Evolutionary conservation across 2,113 vertebrate species (phyloP), one percentile per base, ranked within the genome.

Genomic region (Tyto alba): DNA sequence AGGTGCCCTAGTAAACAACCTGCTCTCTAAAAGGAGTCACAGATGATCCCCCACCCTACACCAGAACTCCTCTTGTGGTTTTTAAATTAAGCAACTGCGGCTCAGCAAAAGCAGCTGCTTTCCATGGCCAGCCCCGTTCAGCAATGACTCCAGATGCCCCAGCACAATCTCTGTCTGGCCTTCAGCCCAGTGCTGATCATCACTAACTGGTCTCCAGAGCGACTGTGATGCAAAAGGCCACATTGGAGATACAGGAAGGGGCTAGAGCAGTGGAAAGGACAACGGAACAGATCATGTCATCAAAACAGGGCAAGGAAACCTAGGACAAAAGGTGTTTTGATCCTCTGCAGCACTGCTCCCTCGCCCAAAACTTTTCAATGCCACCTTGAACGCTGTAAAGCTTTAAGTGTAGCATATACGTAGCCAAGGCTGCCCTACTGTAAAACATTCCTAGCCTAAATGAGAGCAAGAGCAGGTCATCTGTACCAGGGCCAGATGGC

Each of bases 171-270:
- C 89, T 69, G 45, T 10, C 80, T 96, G 97, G 95, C 93, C 78
- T 85, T 95, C 84, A 55, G 77, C 83, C 83, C 82, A 79, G 85
- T 43, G 57, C 77, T 81, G 84, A 81, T 22, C 93, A 95, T 69
- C 93, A 90, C 91, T 74, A 55, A 63, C 60, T 4, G 11, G 90
- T 97, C 96, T 96, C 96, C 88, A 52, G 67, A 76, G 96, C 75
- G 97, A 98, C 98, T 88, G 89, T 89, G 94, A 98, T 95, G 96
- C 89, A 91, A 74, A 94, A 93, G 50, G 77, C 88, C 92, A 94
- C 0, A 20, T 74, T 85, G 88, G 80, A 91, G 80, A 69, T 21
- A 38, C 71, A 91, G 94, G 34, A 92, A 84, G 34, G 71, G 57
- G 57, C 74, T 91, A 20, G 68, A 66, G 82, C 75, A 59, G 32